Base-by-base conservation (phyloP, 2,797 vertebrate species). In the Acanthis flammea region DNA sequence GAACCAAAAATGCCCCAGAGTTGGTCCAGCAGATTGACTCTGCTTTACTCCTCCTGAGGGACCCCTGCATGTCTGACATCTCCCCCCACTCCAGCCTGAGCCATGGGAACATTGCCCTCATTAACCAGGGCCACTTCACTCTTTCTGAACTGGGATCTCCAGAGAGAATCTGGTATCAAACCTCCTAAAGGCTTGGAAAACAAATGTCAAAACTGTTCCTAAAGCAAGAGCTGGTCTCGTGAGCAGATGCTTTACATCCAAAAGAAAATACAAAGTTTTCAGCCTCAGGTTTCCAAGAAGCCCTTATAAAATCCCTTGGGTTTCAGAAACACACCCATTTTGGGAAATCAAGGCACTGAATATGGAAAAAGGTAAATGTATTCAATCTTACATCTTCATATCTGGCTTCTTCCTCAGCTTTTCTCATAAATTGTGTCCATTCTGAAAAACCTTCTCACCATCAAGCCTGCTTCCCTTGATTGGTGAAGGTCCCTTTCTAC, bases 361-460 rank as follows among this genome's bases (percentile, higher is more conserved):
- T 7, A 7, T 41, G 15, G 23, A 50, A 65, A 41, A 54, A 45
- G 4, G 35, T 41, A 23, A 0, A 0, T 19, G 5, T 66, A 17
- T 39, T 79, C 19, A 83, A 18, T 30, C 35, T 30, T 39, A 9
- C 7, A 41, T 45, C 39, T 22, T 65, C 31, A 44, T 23, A 65
- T 10, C 28, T 3, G 9, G 5, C 19, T 61, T 54, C 50, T 67
- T 61, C 6, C 44, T 63, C 37, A 61, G 27, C 12, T 61, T 63
- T 33, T 48, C 42, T 73, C 23, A 35, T 25, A 47, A 93, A 61
- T 28, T 44, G 3, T n/a, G 8, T 33, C 5, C 7, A 8, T 76
- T 50, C 30, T 70, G 22, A 51, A 86, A 82, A 73, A 48, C 3
- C 9, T 41, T 17, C 48, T 50, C 48, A 50, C 47, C 25, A 48